Evolutionary conservation across 2,113 vertebrate species (phyloP), one percentile per base, ranked within the genome.

Genomic region (Chrysochloris asiatica): DNA sequence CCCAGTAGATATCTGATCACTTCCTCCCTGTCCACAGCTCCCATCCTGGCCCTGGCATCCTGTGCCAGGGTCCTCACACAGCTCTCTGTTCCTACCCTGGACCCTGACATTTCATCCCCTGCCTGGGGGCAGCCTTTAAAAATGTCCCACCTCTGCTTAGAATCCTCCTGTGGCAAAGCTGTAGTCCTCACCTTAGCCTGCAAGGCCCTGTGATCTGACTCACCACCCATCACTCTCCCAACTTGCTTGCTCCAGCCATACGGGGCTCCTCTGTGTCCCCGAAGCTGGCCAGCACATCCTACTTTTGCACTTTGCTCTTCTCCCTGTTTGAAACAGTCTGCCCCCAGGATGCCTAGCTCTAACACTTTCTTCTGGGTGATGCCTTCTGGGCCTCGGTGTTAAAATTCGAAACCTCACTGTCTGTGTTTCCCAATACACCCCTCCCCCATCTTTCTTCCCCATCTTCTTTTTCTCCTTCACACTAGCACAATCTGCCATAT

Each of bases 391-490:
- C 30, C 41, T 13, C 38, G 8, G 28, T 61, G 17, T 33, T 19
- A 33, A 52, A 36, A n/a, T 21, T 43, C n/a, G 16, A 9, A 19
- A 5, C 17, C 38, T 36, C 4, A 1, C 30, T 50, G 41, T 73
- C 43, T 0, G 2, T 43, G 3, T 0, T 50, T 52, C 41, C 71
- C 13, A 4, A 30, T 33, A 8, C 36, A 17, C 22, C 21, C 54
- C n/a, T 6, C 13, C 54, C 19, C 13, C 30, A 12, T 7, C 2
- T 16, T 12, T 52, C 73, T 69, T 11, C 10, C 8, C 21, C 16
- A 0, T 3, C 69, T 21, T 67, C 0, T 10, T 38, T 61, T 38
- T n/a, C 82, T 38, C 54, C 61, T 48, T 48, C 22, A 50, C 11
- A 38, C n/a, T 21, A 2, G 30, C 73, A 65, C 24, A 7, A 28